Evolutionary conservation across 2,797 vertebrate species (phyloP), one percentile per base, ranked within the genome.

Genomic region (Neosilurus mollespiculum): DNA sequence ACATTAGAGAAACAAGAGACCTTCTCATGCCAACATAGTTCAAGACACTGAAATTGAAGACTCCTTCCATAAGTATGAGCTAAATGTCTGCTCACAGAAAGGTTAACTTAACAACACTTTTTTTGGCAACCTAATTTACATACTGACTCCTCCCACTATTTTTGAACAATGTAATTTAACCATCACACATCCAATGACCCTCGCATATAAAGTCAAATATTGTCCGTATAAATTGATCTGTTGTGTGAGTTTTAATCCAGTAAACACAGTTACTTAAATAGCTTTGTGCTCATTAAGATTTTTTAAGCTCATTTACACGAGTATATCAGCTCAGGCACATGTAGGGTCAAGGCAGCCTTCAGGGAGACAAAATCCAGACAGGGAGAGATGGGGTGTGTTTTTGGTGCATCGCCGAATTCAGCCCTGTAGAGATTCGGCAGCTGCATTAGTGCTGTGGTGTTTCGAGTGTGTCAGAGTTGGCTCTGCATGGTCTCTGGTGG

Each of bases 361-460:
- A 43, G 73, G 2, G 22, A 77, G 43, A 59, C 51, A 30, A 20
- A 51, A 56, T 75, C 16, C 9, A 30, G 24, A 56, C 9, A 22
- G 20, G 18, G 4, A 20, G 56, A 37, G 16, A 34, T 20, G 26
- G 53, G 7, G 16, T 59, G 34, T 16, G 73, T 77, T 18, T 30
- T 37, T 1, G 10, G 15, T 26, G 12, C 14, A 72, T 3, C 0
- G 37, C n/a, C 53, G 49, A 72, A 15, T 79, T 64, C 26, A n/a
- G 49, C 43, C 71, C 30, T 51, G 10, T 51, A 20, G 62, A 62
- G 37, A 69, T 58, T 77, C 8, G 20, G 22, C 16, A 37, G 64
- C 34, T 43, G 72, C 59, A 59, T 69, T 69, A n/a, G 49, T 49
- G 61, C 26, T 37, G 18, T 82, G 51, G 73, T 78, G 64, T 82